A percentile compares a stretch with the other conserved stretches of the same genome.
phyloP scores from a whole-genome alignment of 2,113 vertebrate genomes.

The Psammodynastes pulverulentus region DNA sequence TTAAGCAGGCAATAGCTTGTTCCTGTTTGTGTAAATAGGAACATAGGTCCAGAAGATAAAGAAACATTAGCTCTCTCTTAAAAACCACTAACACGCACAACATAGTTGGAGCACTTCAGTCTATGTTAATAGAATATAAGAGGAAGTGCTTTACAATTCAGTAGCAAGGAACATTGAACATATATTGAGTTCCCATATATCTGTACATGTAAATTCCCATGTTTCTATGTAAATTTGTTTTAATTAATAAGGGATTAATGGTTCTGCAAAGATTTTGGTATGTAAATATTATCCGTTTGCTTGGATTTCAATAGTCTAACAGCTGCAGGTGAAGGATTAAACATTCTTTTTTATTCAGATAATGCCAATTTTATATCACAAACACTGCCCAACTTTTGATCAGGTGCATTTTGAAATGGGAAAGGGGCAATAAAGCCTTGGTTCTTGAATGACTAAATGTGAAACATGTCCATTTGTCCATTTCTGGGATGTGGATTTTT shows the following conservation, averaged over 20 bases:
- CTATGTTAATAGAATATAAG: background rate
- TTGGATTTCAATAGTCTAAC: background rate
- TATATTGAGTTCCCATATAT: background rate
- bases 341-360: background rate
- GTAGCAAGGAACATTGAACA: background rate
- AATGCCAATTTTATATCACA: background rate
- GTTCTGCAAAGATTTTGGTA: background rate
- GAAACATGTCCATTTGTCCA: no score
- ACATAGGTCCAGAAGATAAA: background rate
- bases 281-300: background rate
- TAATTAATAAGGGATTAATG: background rate
- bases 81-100: background rate
- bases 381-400: no score
- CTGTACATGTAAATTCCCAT: no score
- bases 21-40: background rate
- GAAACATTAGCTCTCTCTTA: background rate
- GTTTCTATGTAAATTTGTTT: background rate
- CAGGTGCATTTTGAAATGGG: background rate
- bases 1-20: background rate
- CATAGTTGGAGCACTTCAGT: background rate
- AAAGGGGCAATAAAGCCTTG: background rate
- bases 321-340: no score
- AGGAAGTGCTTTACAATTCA: background rate
- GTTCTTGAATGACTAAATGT: background rate
- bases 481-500: slow-evolving; percentile 5